Conservation (phyloP, 2,888 invertebrate species). For the Amblyjoppa fuscipennis region DNA sequence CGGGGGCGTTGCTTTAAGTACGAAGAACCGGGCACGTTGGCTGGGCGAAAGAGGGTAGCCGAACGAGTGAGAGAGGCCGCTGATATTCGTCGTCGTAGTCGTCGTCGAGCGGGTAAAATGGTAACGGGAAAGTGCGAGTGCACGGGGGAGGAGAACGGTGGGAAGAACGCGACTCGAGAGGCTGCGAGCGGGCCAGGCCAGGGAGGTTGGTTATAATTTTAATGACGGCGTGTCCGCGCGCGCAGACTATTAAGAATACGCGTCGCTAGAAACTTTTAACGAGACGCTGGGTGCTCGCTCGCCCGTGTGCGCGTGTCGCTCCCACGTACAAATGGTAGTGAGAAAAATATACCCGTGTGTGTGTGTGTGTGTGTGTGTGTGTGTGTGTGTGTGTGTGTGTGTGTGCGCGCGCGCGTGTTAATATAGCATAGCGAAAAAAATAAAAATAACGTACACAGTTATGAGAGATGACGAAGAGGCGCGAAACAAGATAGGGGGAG, state of each 20-base stretch:
- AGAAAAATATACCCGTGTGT: conserved; percentile 55
- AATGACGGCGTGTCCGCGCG: conserved; percentile 85
- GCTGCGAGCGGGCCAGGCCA: conserved; percentile 61
- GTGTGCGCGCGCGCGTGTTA: conserved; percentile 23
- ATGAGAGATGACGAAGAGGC: conserved; percentile 35
- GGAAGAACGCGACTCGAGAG: conserved; percentile 66
- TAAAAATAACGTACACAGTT: conserved; percentile 19
- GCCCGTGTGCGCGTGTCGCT: conserved; percentile 65
- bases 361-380: conserved; percentile 31
- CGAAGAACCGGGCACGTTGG: conserved; percentile 25
- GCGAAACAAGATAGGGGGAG: conserved; percentile 19
- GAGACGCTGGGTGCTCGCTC: conserved; percentile 78
- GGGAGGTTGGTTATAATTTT: conserved; percentile 84
- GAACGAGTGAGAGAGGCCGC: conserved; percentile 42
- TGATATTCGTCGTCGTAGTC: conserved; percentile 36
- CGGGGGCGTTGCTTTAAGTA: conserved; percentile 35
- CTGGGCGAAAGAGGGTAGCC: conserved; percentile 34
- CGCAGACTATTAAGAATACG: conserved; percentile 85
- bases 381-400: conserved; percentile 35
- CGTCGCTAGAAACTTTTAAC: conserved; percentile 85
- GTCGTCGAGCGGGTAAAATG: conserved; percentile 36
- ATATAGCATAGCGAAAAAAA: conserved; percentile 34
- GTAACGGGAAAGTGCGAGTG: conserved; percentile 45
- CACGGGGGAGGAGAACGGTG: conserved; percentile 67
- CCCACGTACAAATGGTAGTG: conserved; percentile 51